Evolutionary conservation across 2,797 vertebrate genomes (phyloP), one percentile per base, ranked within the genome.

Genomic region (Diplodus sargus): DNA sequence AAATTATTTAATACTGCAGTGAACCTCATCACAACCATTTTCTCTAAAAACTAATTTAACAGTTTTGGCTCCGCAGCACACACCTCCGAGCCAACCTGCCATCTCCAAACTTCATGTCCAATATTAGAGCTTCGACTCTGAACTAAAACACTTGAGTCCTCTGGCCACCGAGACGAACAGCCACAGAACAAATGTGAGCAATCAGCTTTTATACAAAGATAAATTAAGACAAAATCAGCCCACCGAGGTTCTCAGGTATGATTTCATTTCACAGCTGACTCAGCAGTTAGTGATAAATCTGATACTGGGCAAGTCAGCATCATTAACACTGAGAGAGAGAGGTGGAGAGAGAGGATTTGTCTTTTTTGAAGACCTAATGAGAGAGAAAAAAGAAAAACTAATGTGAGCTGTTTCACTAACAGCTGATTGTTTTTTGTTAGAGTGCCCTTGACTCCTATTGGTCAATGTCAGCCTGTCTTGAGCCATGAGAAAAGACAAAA

Each of bases 31-130:
- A 57, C 8, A 74, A 63, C 22, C 39, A 69, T 69, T 79, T 62
- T n/a, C 47, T 5, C 49, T 66, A n/a, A 57, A 53, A 45, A 68
- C 71, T 43, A 20, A 58, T 69, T 58, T 64, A 47, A 73, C 51
- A 60, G 16, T 63, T 68, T 57, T 74, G 78, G 78, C 78, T 74
- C 45, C 1, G 47, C 17, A 20, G 52, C 61, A 6, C 59, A 45
- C 30, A 25, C 4, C 30, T 74, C 59, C 0, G 39, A 47, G 78
- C 78, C 65, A 80, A 43, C 15, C 3, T 5, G 16, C 43, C 17
- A 20, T 54, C 17, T 49, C n/a, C n/a, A 28, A 52, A 8, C 20
- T 17, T 22, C 4, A 39, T 7, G 18, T 47, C 39, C 25, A 39
- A n/a, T 1, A 6, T 7, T 18, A 5, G 28, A 34, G 47, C 48